Evolutionary conservation across 2,113 vertebrate genomes (phyloP), one percentile per base, ranked within the genome.

Genomic region (Scatophagus argus): DNA sequence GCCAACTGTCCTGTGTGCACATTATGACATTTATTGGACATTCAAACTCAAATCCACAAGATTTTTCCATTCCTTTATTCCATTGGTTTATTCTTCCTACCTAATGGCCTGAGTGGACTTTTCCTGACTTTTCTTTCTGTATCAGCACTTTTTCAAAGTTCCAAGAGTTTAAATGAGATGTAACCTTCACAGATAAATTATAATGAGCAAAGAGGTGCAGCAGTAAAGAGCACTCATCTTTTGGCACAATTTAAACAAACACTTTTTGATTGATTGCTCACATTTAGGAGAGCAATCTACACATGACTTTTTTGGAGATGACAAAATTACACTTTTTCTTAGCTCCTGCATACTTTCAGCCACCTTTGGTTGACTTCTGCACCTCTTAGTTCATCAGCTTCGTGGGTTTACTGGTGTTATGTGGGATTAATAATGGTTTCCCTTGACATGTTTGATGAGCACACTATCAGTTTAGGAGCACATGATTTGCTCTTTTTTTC

Each of bases 181-280:
- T 82, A 81, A 89, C 88, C 83, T 89, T 89, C 84, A 51, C 70
- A 68, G 73, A 73, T 84, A 70, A 67, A 79, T 76, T 60, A 77
- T 69, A 83, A 79, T 67, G 59, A 79, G 63, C 38, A 54, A 51
- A 83, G 54, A 47, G 70, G 34, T 46, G 41, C 31, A 59, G 83
- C 9, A 25, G 55, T 39, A 64, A 74, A 63, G 49, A 39, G 11
- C 59, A 49, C 21, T 72, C 49, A 69, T 74, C 25, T 79, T 72
- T 81, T 27, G 74, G 39, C 51, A 62, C 75, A 79, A 73, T 74
- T 84, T 55, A 81, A 65, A 78, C 56, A 79, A 79, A 75, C 71
- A 84, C 44, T 58, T 75, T 74, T 14, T 59, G 49, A 80, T 47
- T 38, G 31, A 73, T 46, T n/a, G 44, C 41, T 79, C 5, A 49